phyloP scores from a whole-genome alignment of 2,888 invertebrate genomes.

The Dascillus cervinus region DNA sequence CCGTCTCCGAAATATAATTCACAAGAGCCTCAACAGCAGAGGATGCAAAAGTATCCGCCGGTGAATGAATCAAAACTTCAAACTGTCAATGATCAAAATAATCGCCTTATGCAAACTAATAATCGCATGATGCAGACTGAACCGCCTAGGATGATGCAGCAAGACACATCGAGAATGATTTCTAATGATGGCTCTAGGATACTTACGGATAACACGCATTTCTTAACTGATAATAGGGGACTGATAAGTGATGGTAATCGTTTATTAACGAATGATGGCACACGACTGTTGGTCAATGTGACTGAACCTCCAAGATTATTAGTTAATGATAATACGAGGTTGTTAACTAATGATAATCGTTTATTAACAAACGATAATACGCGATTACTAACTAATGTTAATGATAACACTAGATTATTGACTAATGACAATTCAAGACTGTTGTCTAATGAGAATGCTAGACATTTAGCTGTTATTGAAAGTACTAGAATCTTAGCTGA shows the following conservation, averaged over 20 bases:
- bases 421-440: constrained; percentile 30
- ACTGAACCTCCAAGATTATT: constrained; percentile 34
- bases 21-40: constrained; percentile 26
- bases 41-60: constrained; percentile 26
- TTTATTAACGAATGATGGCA: constrained; percentile 27
- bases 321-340: constrained; percentile 32
- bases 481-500: constrained; percentile 38
- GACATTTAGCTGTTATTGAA: constrained; percentile 36
- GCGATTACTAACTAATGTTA: constrained; percentile 30
- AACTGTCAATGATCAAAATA: constrained; percentile 20
- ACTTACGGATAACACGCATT: constrained; percentile 24
- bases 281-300: constrained; percentile 35
- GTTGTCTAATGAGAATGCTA: constrained; percentile 31
- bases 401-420: constrained; percentile 26
- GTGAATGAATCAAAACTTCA: constrained; percentile 25
- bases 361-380: constrained; percentile 25
- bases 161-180: constrained; percentile 23
- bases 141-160: constrained; percentile 30
- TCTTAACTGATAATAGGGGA: constrained; percentile 25
- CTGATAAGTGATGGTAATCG: constrained; percentile 20
- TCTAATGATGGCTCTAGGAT: constrained; percentile 21
- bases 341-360: constrained; percentile 25
- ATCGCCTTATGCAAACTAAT: constrained; percentile 32
- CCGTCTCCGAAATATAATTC: constrained; percentile 34
- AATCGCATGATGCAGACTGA: constrained; percentile 33